Evolutionary conservation across 2,888 invertebrate species (phyloP), one percentile per base, ranked within the genome.

Genomic region (Molanna angustata): DNA sequence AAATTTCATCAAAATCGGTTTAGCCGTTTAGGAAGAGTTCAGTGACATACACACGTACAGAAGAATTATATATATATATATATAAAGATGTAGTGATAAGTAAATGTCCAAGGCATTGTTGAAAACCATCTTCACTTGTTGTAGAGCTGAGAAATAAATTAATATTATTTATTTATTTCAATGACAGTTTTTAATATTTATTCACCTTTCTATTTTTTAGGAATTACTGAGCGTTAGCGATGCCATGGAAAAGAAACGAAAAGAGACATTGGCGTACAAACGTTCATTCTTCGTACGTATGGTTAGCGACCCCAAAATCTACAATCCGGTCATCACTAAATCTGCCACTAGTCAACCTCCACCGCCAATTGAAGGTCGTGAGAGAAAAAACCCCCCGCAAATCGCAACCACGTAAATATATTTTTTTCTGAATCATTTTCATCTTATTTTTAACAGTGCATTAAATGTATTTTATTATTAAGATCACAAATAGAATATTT

Each of bases 301-400:
- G 96, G 95, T 94, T 59, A 92, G 92, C 69, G 96, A 96, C 78
- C 95, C 96, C 2, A 96, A 95, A 73, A 90, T 96, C 65, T 94
- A 94, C 78, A 93, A 94, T 74, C 93, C 94, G 22, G 90, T 90
- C 56, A 93, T 94, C 65, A 87, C 85, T 67, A 87, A 87, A 71
- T 81, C 85, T 1, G 79, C 86, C 43, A 82, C 86, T 43, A 31
- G 22, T 39, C 20, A 42, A 11, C 42, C 32, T 21, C 31, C 18
- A 21, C 77, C 80, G 39, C 76, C 80, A 1, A 76, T 80, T 1
- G 54, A 43, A 16, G 54, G 49, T 27, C 54, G 52, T 14, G 59
- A 59, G 17, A 41, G 47, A 35, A 48, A 46, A 18, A 32, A 49
- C 22, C n/a, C n/a, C n/a, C 56, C 59, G 9, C 58, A 58, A 21